phyloP scores from a whole-genome alignment of 1,140 invertebrate species.

The Oncopeltus fasciatus region DNA sequence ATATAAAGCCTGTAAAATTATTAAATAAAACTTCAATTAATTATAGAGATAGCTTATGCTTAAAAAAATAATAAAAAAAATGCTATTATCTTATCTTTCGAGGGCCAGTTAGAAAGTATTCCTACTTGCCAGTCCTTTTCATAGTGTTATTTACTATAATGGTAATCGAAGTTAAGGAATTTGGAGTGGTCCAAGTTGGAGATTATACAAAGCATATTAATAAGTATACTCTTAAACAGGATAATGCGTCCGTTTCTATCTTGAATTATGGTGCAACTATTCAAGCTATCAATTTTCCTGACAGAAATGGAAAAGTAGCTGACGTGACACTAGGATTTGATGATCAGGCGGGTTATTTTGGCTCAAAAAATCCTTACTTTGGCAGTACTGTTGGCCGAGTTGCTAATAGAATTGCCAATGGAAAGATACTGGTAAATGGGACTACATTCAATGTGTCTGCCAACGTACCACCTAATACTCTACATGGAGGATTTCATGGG shows the following conservation, averaged over 20 bases:
- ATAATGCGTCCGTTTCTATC: conserved; percentile 41
- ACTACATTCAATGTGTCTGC: conserved; percentile 50
- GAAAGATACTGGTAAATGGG: conserved; percentile 51
- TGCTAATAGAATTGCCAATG: conserved; percentile 67
- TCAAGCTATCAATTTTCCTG: conserved; percentile 53
- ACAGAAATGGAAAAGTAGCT: conserved; percentile 44
- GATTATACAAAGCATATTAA: conserved; percentile 19
- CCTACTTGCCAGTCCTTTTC: too few relatives aligned
- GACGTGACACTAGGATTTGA: conserved; percentile 73
- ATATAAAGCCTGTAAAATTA: too few relatives aligned
- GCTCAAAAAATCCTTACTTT: conserved; percentile 53
- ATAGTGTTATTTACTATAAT: too few relatives aligned
- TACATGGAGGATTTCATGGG: conserved; percentile 76
- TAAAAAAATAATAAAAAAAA: too few relatives aligned
- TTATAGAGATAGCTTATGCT: too few relatives aligned
- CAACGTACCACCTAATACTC: conserved; percentile 52
- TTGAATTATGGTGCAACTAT: conserved; percentile 67
- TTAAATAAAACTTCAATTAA: too few relatives aligned
- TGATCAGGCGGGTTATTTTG: conserved; percentile 40
- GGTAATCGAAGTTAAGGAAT: not conserved
- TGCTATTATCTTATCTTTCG: too few relatives aligned
- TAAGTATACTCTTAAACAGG: conserved; percentile 41
- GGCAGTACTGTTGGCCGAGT: conserved; percentile 78
- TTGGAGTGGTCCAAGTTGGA: not conserved
- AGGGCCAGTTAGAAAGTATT: too few relatives aligned